phyloP scores from a whole-genome alignment of 2,888 invertebrate species.

The Polydrusus cervinus region DNA sequence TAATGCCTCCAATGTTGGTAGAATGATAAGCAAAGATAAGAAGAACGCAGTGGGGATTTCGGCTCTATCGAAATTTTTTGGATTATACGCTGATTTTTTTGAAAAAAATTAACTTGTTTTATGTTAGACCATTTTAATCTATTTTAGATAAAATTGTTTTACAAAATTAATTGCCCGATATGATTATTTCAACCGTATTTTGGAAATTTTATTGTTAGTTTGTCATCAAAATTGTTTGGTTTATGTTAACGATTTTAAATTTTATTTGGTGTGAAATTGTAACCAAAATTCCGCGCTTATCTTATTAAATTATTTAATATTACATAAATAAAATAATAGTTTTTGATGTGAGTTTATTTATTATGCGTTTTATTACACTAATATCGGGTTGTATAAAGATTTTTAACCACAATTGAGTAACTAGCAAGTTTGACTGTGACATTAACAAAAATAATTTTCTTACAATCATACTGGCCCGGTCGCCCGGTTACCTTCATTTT shows the following conservation, averaged over 20 bases:
- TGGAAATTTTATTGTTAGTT: background rate
- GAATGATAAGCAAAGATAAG: slow-evolving; percentile 4
- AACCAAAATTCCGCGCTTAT: background rate
- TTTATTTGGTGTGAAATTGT: background rate
- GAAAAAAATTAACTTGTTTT: background rate
- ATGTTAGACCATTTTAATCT: background rate
- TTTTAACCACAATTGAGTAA: too few species aligned
- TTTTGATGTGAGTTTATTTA: too few species aligned
- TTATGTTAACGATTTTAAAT: background rate
- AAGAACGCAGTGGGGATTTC: slow-evolving; percentile 1
- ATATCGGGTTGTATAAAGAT: too few species aligned
- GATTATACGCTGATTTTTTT: background rate
- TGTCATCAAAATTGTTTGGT: background rate
- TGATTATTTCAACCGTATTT: too few species aligned
- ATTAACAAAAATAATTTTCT: too few species aligned
- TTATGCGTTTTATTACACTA: too few species aligned
- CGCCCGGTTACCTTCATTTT: too few species aligned
- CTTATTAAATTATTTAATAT: too few species aligned
- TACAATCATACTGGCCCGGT: too few species aligned
- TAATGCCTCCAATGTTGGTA: background rate
- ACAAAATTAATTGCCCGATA: background rate
- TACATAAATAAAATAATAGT: too few species aligned
- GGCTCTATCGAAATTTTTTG: background rate
- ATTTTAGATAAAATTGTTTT: background rate
- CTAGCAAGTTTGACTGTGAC: too few species aligned